Base-by-base conservation (phyloP, 2,888 invertebrate species). In the Hybos culiciformis region DNA sequence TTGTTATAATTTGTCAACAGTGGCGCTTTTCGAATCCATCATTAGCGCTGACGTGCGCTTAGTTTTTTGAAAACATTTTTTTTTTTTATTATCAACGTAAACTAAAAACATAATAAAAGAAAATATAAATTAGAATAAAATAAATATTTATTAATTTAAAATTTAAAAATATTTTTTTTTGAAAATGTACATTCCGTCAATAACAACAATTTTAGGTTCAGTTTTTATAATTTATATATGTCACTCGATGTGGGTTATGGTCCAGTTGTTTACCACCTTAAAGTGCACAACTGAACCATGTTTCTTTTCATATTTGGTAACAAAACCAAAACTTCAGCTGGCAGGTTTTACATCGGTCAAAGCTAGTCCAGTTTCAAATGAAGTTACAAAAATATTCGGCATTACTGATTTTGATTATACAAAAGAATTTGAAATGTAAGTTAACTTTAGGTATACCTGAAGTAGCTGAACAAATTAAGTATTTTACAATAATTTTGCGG, bases 171-270 rank as follows among this genome's bases (percentile, higher is more conserved):
- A 53, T 44, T 50, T 69, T 68, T 60, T 69, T 64, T 31, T 34
- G 6, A 50, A 34, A 45, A 58, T 61, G 58, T 56, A 53, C 31
- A 49, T 60, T 59, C 62, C 75, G 53, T 80, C 81, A 29, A 63
- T 81, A 54, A 77, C 75, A 50, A 68, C 74, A 39, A 64, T 83
- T 51, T 54, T 81, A 50, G 72, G 75, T 45, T 67, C 74, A 55
- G 60, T 79, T 52, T 83, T 85, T 66, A 61, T 78, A 36, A 71
- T 70, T 12, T 84, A 84, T 61, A 76, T 84, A 46, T 63, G 72
- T 29, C 76, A 84, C 60, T 81, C 83, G 42, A 79, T 86, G 62
- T 85, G 83, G 72, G 78, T 77, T 52, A 69, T 86, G 61, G 76
- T 77, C 43, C 73, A 77, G 59, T 72, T 86, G 51, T 86, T 84